phyloP scores from a whole-genome alignment of 2,888 invertebrate species.

The Tryphoninae sp. region DNA sequence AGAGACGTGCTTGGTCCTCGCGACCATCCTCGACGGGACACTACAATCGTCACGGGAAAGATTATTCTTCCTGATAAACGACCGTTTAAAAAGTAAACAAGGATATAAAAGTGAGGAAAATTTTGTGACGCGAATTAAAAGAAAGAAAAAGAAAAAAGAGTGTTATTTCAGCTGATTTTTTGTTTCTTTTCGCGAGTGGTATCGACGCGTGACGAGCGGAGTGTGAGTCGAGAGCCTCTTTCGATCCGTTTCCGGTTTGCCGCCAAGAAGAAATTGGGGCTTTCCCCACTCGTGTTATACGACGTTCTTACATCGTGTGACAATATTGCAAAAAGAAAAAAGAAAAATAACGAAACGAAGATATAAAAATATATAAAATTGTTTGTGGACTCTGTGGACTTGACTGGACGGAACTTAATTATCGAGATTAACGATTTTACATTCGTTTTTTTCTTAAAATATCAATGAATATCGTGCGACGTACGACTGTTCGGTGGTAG shows the following conservation, averaged over 20 bases:
- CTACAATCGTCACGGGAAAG: constrained; percentile 44
- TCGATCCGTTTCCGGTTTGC: constrained; percentile 33
- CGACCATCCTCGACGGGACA: constrained; percentile 63
- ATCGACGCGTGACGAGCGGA: background rate
- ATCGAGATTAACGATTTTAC: background rate
- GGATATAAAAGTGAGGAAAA: background rate
- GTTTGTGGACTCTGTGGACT: constrained; percentile 57
- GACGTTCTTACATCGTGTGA: constrained; percentile 19
- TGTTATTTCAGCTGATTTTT: background rate
- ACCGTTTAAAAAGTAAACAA: background rate
- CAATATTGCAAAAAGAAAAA: background rate
- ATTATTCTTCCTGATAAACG: constrained; percentile 66
- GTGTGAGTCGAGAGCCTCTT: background rate
- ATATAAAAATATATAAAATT: background rate
- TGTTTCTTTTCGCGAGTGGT: constrained; percentile 16
- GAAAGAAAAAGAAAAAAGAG: background rate
- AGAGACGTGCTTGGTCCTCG: constrained; percentile 69
- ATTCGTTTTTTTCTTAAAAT: constrained; percentile 5
- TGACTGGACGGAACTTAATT: constrained; percentile 46
- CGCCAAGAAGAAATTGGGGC: constrained; percentile 32
- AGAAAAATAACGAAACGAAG: background rate
- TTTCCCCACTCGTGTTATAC: background rate
- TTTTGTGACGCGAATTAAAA: no score
- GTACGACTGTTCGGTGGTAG: constrained; percentile 38
- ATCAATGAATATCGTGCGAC: constrained; percentile 26